Conservation (phyloP, 2,888 invertebrate species). For the Diplolepis rosae region DNA sequence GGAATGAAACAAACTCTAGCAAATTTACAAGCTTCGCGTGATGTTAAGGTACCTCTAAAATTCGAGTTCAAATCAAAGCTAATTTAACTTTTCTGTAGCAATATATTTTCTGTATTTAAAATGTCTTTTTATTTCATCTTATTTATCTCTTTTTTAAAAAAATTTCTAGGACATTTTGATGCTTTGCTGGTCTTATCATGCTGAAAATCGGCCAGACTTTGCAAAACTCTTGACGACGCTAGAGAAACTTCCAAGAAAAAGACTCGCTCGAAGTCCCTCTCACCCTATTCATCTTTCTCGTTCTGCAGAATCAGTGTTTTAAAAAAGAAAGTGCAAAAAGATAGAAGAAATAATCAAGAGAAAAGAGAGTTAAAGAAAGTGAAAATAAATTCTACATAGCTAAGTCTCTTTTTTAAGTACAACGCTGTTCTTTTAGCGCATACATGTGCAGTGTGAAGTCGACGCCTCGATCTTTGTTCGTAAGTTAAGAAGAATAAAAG, state of each 20-base stretch:
- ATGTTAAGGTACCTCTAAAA: conserved; percentile 87
- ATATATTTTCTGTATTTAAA: conserved; percentile 24
- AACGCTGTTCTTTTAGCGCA: conserved; percentile 67
- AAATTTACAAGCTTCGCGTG: conserved; percentile 94
- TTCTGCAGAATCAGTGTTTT: conserved; percentile 96
- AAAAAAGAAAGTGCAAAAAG: too few relatives aligned
- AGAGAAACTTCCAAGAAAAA: conserved; percentile 95
- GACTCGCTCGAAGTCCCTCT: conserved; percentile 96
- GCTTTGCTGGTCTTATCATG: conserved; percentile 95
- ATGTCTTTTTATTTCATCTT: background rate
- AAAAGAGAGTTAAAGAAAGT: conserved; percentile 16
- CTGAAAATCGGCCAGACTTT: conserved; percentile 93
- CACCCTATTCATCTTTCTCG: conserved; percentile 97
- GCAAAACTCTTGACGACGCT: conserved; percentile 87
- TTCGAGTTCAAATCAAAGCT: background rate
- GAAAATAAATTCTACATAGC: conserved; percentile 41
- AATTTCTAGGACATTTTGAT: conserved; percentile 90
- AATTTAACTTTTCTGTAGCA: background rate
- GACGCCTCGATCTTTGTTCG: conserved; percentile 62
- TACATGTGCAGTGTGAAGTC: conserved; percentile 64
- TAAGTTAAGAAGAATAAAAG: conserved; percentile 61
- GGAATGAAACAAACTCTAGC: conserved; percentile 97
- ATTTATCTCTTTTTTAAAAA: conserved; percentile 32
- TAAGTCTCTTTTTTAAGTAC: conserved; percentile 63
- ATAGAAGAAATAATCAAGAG: conserved; percentile 36